Percentiles rank a stretch among this genome's conserved stretches.
Conservation (phyloP, 2,113 vertebrate genomes). For the Rana temporaria region DNA sequence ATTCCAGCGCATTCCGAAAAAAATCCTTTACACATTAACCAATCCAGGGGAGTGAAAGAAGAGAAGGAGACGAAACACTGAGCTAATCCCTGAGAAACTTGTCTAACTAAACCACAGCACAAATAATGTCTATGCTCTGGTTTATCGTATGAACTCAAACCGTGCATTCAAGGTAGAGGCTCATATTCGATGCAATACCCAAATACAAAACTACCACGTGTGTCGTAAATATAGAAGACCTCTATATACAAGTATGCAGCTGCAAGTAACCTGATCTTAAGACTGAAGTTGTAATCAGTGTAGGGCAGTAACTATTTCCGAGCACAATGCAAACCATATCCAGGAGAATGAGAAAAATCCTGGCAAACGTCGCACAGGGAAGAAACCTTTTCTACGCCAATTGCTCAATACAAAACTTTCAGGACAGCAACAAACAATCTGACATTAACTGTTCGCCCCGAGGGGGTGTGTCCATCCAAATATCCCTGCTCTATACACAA, state of each 20-base stretch:
- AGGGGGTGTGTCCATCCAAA: not conserved
- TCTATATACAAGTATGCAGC: not conserved
- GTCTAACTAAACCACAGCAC: no score
- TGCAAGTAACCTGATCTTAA: conserved; percentile 7
- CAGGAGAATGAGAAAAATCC: not conserved
- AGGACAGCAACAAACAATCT: not conserved
- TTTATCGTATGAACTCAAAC: no score
- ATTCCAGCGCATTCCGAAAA: no score
- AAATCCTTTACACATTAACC: no score
- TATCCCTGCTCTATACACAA: no score
- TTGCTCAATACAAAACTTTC: not conserved
- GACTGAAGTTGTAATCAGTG: not conserved
- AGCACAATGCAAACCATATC: not conserved
- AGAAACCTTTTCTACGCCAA: not conserved
- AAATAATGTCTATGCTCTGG: no score
- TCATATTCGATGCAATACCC: no score
- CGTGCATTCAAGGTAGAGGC: no score
- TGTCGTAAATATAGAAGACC: not conserved
- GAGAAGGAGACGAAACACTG: no score
- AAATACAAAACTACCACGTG: not conserved
- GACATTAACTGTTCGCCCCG: not conserved
- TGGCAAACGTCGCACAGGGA: not conserved
- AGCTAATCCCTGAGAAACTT: no score
- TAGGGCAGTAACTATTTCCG: not conserved
- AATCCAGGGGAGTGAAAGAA: no score